Percentiles rank a stretch among this genome's conserved stretches.
Evolutionary conservation across 2,888 invertebrate species (phyloP).

Genomic region (Tiphia femorata): DNA sequence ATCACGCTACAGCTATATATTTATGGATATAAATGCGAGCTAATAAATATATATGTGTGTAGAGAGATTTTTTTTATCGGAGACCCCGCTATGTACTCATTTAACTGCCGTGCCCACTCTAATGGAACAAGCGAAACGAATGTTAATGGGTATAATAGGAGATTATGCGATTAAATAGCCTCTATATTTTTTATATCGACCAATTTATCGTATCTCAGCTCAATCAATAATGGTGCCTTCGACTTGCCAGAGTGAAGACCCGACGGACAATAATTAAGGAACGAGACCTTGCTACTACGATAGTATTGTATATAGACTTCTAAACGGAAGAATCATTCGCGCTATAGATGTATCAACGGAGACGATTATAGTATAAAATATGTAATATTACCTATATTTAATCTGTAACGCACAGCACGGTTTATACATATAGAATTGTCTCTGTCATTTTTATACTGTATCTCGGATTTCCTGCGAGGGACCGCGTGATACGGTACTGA

Average conservation of each 20-base stretch:
- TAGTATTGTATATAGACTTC: slow-evolving; percentile 61
- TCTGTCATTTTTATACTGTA: slow-evolving; percentile 18
- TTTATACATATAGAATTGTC: slow-evolving; percentile 33
- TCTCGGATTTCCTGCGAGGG: slow-evolving; percentile 15
- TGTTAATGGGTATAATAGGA: too few relatives aligned
- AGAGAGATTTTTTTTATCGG: slow-evolving; percentile 42
- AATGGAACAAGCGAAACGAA: slow-evolving; percentile 23
- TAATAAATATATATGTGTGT: slow-evolving; percentile 39
- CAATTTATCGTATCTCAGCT: slow-evolving; percentile 47
- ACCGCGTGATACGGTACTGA: slow-evolving; percentile 8
- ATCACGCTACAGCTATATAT: slow-evolving; percentile 22
- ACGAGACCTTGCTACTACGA: slow-evolving; percentile 60
- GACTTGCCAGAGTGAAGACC: slow-evolving; percentile 63
- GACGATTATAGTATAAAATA: slow-evolving; percentile 48
- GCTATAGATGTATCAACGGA: slow-evolving; percentile 46
- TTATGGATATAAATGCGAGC: slow-evolving; percentile 26
- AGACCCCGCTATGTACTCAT: slow-evolving; percentile 53
- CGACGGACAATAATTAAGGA: slow-evolving; percentile 58
- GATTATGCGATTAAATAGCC: slow-evolving; percentile 23
- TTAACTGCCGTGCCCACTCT: slow-evolving; percentile 61
- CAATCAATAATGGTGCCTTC: slow-evolving; percentile 65
- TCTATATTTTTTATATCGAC: slow-evolving; percentile 48
- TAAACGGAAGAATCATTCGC: slow-evolving; percentile 41
- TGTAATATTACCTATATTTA: slow-evolving; percentile 60
- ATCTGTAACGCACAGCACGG: slow-evolving; percentile 40